phyloP scores from a whole-genome alignment of 2,113 vertebrate genomes.

The Dasyprocta punctata region DNA sequence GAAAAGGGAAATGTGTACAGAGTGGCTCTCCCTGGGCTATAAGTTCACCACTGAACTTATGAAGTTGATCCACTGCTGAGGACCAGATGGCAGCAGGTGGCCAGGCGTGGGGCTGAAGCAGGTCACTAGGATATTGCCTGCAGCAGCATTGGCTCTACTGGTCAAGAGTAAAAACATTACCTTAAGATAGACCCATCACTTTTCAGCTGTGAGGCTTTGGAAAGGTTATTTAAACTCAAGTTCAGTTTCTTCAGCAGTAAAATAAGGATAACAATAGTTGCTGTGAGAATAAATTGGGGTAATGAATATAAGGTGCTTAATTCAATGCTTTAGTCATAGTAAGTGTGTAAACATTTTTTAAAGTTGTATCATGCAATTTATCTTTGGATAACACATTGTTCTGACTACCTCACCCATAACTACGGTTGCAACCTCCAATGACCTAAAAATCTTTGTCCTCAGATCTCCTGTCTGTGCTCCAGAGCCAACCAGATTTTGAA shows the following conservation, averaged over 20 bases:
- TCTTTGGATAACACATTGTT: not conserved
- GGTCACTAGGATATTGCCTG: not conserved
- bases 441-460: not conserved
- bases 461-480: not conserved
- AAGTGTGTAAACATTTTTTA: not conserved
- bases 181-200: not conserved
- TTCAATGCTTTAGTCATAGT: not conserved
- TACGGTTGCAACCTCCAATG: not conserved
- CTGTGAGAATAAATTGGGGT: not conserved
- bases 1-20: not conserved
- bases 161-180: not conserved
- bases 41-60: not conserved
- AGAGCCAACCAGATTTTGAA: not conserved
- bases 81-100: not conserved
- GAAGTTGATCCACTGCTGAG: not conserved
- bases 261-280: not conserved
- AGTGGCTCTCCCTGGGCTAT: not conserved
- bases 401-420: not conserved
- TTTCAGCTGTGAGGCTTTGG: not conserved
- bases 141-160: not conserved
- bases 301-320: not conserved
- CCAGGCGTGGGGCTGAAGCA: not conserved
- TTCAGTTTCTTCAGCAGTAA: constrained; percentile 32
- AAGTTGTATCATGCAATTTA: not conserved
- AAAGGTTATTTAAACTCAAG: not conserved